phyloP scores from a whole-genome alignment of 2,797 vertebrate genomes.

The Chaetophractus vellerosus region DNA sequence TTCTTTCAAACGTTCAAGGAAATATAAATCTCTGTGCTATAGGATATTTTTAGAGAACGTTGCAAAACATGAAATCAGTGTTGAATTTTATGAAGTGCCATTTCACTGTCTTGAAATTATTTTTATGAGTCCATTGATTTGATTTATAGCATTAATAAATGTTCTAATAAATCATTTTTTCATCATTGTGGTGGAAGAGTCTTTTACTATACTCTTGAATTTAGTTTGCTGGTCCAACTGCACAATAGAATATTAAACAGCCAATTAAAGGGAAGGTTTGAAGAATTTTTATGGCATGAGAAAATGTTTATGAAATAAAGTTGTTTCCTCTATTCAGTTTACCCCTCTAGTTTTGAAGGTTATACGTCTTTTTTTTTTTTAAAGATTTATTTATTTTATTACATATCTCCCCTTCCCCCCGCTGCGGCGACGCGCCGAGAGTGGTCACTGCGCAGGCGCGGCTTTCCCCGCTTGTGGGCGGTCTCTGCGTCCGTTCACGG shows the following conservation, averaged over 20 bases:
- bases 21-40: neutral
- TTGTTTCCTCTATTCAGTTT: neutral
- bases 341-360: slow-evolving; percentile 7
- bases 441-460: too few species aligned
- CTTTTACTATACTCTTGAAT: neutral
- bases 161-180: neutral
- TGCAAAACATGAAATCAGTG: slow-evolving; percentile 17
- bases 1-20: neutral
- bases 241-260: slow-evolving; percentile 17
- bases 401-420: too few species aligned
- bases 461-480: too few species aligned
- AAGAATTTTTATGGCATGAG: neutral
- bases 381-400: too few species aligned
- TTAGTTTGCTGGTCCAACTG: neutral
- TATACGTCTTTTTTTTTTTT: neutral
- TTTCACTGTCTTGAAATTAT: slow-evolving; percentile 34
- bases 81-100: slow-evolving; percentile 41
- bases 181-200: neutral
- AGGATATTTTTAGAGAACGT: neutral
- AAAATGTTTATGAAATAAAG: slow-evolving; percentile 27
- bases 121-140: slow-evolving; percentile 4
- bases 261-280: neutral
- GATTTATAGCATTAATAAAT: slow-evolving; percentile 47
- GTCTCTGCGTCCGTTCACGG: too few species aligned
- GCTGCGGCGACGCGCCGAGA: too few species aligned